A percentile compares a stretch with the other conserved stretches of the same genome.
Evolutionary conservation across 2,113 vertebrate species (phyloP).

Genomic region (Psittacula cyanocephala): DNA sequence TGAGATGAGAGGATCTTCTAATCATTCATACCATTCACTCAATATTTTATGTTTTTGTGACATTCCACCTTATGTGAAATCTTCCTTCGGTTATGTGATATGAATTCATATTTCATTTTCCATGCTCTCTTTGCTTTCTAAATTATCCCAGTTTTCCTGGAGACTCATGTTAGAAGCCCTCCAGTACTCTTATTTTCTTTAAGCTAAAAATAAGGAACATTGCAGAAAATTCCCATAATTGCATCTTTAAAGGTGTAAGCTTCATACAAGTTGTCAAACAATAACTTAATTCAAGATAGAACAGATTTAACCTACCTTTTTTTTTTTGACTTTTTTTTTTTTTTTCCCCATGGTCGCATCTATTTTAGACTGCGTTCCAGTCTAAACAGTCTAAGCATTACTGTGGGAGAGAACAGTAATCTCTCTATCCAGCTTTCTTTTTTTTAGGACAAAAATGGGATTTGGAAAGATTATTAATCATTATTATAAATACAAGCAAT

Average conservation of each 20-base stretch:
- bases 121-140: background rate
- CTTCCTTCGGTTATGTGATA: background rate
- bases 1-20: background rate
- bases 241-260: background rate
- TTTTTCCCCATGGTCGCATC: background rate
- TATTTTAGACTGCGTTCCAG: background rate
- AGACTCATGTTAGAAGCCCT: background rate
- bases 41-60: background rate
- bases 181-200: background rate
- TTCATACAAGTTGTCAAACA: background rate
- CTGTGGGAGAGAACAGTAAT: background rate
- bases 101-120: background rate
- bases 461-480: background rate
- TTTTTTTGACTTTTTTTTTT: background rate
- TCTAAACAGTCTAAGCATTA: background rate
- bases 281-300: background rate
- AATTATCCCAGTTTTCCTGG: background rate
- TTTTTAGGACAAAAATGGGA: background rate
- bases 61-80: background rate
- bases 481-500: background rate
- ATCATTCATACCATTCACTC: background rate
- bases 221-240: background rate
- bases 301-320: background rate
- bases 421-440: background rate
- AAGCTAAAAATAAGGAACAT: background rate